Evolutionary conservation across 2,113 vertebrate genomes (phyloP).

Genomic region (Sus scrofa): T2T-Sscrofa CM000825.6:67775001-67775500

Average conservation of each 20-base stretch:
- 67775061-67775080: not conserved
- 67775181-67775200: not conserved
- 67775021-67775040: not conserved
- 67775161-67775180: not conserved
- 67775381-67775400: too few species aligned
- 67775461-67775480: not conserved
- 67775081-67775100: too few species aligned
- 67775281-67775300: not conserved
- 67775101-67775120: not conserved
- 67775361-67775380: not conserved
- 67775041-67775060: not conserved
- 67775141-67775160: not conserved
- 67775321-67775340: not conserved
- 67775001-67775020: not conserved
- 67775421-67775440: not conserved
- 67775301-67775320: not conserved
- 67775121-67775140: not conserved
- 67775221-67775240: not conserved
- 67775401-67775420: not conserved
- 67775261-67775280: fast-evolving
- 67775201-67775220: not conserved
- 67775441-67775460: not conserved
- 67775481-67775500: not conserved
- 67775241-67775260: not conserved
- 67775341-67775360: not conserved